phyloP scores from a whole-genome alignment of 37 sponge, comb jelly and placozoan genomes.

The Amphimedon queenslandica region DNA sequence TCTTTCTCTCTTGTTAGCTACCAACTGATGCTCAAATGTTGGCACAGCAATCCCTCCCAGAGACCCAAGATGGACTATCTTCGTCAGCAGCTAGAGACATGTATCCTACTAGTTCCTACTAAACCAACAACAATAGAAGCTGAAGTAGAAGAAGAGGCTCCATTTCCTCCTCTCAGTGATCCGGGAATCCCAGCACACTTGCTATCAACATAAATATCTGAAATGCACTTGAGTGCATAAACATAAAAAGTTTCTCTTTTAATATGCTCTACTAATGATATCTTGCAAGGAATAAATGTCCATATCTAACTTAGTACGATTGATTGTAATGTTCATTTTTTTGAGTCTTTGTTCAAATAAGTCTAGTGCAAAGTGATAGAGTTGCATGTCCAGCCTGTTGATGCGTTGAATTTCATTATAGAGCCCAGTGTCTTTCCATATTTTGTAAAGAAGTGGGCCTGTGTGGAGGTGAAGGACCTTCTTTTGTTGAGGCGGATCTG shows the following conservation, averaged over 20 bases:
- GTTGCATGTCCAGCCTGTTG: slow-evolving; percentile 73
- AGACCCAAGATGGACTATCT: slow-evolving; percentile 29
- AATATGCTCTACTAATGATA: too few species aligned
- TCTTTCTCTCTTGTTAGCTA: slow-evolving; percentile 18
- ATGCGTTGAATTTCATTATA: slow-evolving; percentile 27
- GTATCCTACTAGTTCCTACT: too few species aligned
- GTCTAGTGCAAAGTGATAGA: slow-evolving; percentile 68
- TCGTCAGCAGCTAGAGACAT: slow-evolving; percentile 35
- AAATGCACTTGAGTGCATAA: too few species aligned
- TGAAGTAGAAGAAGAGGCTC: not conserved
- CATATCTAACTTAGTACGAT: not conserved
- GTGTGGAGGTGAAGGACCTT: slow-evolving; percentile 10
- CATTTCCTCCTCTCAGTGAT: not conserved
- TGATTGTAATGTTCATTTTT: not conserved
- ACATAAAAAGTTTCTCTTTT: too few species aligned
- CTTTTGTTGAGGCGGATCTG: slow-evolving; percentile 37
- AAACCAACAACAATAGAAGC: too few species aligned
- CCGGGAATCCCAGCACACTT: too few species aligned
- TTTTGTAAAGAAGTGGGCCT: slow-evolving; percentile 17
- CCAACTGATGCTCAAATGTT: slow-evolving; percentile 44
- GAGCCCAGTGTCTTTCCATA: slow-evolving; percentile 20
- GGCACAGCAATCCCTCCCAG: slow-evolving; percentile 20
- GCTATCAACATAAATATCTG: too few species aligned
- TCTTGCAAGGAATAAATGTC: not conserved
- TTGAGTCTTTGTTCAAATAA: slow-evolving; percentile 44